Evolutionary conservation across 2,113 vertebrate species (phyloP), one percentile per base, ranked within the genome.

Genomic region (Sceloporus undulatus): DNA sequence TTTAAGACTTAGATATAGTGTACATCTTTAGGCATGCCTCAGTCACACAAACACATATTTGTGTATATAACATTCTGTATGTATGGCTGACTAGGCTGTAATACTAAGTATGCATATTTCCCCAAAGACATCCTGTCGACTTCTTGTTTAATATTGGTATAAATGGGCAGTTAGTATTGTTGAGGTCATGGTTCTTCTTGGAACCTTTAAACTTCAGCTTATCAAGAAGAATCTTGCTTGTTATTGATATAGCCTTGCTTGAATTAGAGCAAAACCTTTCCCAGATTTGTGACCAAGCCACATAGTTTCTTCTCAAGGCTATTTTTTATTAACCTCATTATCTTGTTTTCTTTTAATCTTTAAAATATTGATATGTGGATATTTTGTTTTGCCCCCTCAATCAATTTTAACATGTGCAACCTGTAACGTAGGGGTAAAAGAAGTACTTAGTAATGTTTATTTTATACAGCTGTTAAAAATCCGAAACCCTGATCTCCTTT

Each of bases 301-400:
- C 8, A 71, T 88, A 23, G 21, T 82, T 76, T 10, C 52, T 38
- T 74, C 70, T 81, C 87, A 83, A 89, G 83, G 8, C 6, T 85
- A 2, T 5, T 29, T 76, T 25, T 79, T 79, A 11, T 83, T 91
- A 62, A 16, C 38, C 42, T 52, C 48, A 0, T 34, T 68, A 52
- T 9, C 10, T 66, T 27, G 23, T 84, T 59, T 52, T 14, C 25
- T 42, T 1, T 73, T 66, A 54, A 52, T 42, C 27, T 16, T 19
- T 25, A 54, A 62, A 25, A 70, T 59, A 25, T 68, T 9, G 65
- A 23, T 62, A 65, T 42, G 38, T 40, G 4, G 23, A 4, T n/a
- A 40, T 14, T 2, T 4, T 42, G 40, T 27, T 27, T 40, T 5
- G 40, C 62, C 0, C 38, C 65, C 21, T 23, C 21, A 68, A 19